Base-by-base conservation (phyloP, 2,797 vertebrate species). In the Falco columbarius region DNA sequence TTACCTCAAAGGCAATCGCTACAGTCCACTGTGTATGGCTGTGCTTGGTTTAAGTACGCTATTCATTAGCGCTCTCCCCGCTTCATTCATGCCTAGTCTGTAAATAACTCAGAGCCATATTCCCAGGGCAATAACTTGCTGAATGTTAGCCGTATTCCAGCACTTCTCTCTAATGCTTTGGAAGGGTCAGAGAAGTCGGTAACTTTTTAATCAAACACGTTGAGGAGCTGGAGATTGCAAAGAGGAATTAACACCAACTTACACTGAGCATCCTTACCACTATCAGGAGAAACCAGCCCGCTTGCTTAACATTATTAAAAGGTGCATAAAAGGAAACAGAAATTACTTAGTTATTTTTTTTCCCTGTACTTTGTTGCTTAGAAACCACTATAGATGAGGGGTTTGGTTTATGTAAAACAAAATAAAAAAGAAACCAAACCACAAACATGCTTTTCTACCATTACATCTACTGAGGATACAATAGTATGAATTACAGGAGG, bases 221-320 rank as follows among this genome's bases (percentile, higher is more conserved):
- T 3, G 54, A 81, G 73, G 49, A 81, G 46, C 58, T 7, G 52
- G 61, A 20, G 62, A 9, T 4, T 10, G 55, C 30, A 13, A 4
- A 19, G 81, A 67, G 38, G 74, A 79, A 66, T 54, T 21, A 23
- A 3, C 36, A 14, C 24, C 21, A 3, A 9, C 7, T n/a, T 9
- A 4, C 56, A 2, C 14, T 0, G 0, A 59, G 26, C 80, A 18
- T 14, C 68, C 47, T 58, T 9, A 16, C 38, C 27, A 1, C 46
- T 1, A 26, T 0, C 46, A 14, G 85, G 42, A 19, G 55, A 5
- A 54, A 18, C 7, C 92, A 13, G 56, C 14, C 2, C 1, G 0
- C 1, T 5, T 2, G 22, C 3, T 73, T 2, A 18, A 54, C 26
- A 0, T 1, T 12, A 3, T 10, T 30, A 29, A 67, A 71, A 30